phyloP scores from a whole-genome alignment of 2,113 vertebrate species.

The Hemiprocne comata region DNA sequence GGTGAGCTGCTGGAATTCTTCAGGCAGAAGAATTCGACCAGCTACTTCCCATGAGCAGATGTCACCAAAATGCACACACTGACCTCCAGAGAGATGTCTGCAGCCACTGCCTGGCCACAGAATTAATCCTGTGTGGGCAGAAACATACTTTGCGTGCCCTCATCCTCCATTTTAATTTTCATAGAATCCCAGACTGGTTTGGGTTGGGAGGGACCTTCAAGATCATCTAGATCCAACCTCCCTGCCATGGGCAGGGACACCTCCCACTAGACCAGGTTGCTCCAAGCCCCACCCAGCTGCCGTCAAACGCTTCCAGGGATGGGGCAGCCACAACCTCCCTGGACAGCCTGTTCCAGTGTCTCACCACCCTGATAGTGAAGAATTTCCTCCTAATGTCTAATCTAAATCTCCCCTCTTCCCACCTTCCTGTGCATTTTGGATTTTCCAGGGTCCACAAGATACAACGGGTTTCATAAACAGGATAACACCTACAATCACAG shows the following conservation, averaged over 20 bases:
- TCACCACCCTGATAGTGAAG: too few relatives aligned
- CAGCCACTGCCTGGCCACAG: background rate
- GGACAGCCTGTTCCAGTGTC: too few relatives aligned
- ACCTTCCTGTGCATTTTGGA: background rate
- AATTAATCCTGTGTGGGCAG: accelerated
- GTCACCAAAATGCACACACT: background rate
- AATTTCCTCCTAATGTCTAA: too few relatives aligned
- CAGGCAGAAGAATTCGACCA: background rate
- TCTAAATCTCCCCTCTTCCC: background rate
- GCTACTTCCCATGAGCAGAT: background rate
- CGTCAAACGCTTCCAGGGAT: too few relatives aligned
- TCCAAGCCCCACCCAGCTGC: too few relatives aligned
- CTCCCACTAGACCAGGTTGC: too few relatives aligned
- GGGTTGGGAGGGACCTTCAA: too few relatives aligned
- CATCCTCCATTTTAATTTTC: background rate
- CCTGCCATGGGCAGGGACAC: too few relatives aligned
- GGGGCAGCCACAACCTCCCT: too few relatives aligned
- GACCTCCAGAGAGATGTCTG: background rate
- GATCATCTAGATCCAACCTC: too few relatives aligned
- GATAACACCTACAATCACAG: background rate
- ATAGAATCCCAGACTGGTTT: too few relatives aligned
- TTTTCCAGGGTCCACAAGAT: background rate
- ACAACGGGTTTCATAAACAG: background rate
- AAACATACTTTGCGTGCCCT: too few relatives aligned
- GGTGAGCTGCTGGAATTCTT: background rate